phyloP scores from a whole-genome alignment of 2,888 invertebrate genomes.

The Chaetoderma sp. region DNA sequence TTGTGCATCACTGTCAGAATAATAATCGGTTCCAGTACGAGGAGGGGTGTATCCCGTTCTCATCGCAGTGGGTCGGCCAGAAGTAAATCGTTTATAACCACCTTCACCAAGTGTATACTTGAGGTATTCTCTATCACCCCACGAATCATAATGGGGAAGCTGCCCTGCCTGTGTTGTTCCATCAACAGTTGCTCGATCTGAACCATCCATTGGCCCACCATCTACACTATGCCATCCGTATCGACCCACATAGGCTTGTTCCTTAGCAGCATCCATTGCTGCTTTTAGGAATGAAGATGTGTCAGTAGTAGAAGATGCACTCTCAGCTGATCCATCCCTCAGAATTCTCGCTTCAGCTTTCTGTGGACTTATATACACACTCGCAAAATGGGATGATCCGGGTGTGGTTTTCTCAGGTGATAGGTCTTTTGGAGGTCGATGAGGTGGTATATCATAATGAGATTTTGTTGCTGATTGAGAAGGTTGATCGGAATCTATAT shows the following conservation, averaged over 20 bases:
- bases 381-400: constrained; percentile 55
- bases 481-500: constrained; percentile 39
- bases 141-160: too few relatives aligned
- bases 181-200: constrained; percentile 28
- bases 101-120: constrained; percentile 39
- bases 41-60: too few relatives aligned
- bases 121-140: constrained; percentile 42
- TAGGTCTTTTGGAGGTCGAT: background rate
- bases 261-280: constrained; percentile 38
- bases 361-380: constrained; percentile 61
- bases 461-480: constrained; percentile 49
- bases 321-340: constrained; percentile 39
- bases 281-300: constrained; percentile 58
- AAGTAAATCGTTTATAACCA: constrained; percentile 25
- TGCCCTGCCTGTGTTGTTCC: constrained; percentile 17
- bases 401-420: constrained; percentile 29
- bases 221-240: constrained; percentile 17
- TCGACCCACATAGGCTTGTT: constrained; percentile 41
- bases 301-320: constrained; percentile 24
- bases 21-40: background rate
- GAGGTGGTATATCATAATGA: constrained; percentile 17
- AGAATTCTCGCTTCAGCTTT: constrained; percentile 59
- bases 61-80: too few relatives aligned
- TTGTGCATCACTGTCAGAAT: background rate
- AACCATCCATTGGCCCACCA: constrained; percentile 11